Evolutionary conservation across 2,797 vertebrate species (phyloP), one percentile per base, ranked within the genome.

Genomic region (Spea hammondii): DNA sequence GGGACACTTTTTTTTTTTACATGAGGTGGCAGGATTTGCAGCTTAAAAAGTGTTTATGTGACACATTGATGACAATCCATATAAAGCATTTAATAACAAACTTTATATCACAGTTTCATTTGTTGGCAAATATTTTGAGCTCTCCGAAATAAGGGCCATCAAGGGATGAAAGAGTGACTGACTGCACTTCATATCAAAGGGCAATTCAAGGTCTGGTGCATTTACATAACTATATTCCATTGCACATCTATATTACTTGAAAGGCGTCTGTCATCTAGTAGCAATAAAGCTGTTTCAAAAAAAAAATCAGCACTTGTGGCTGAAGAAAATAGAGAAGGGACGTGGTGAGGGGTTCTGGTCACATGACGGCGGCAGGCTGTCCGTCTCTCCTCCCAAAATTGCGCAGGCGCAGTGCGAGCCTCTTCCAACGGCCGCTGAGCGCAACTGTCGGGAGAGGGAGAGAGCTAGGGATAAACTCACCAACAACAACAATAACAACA

Each of bases 371-470:
- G 65, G 70, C 79, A 73, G 62, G 60, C 45, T 54, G 66, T 53
- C 51, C 74, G 72, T 60, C 47, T 62, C 64, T 49, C 65, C 74
- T 75, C 75, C 48, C 67, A 57, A 49, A 13, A 64, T 47, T 44
- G 70, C 79, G 79, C 79, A 82, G 54, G 70, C 75, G 79, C 70
- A 59, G 62, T 69, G 55, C 48, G 55, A 70, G 75, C 75, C 70
- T 82, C 44, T 72, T 82, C 75, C 79, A 82, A 82, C 79, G 79
- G 79, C 79, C 70, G 79, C 70, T 60, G 75, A 77, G 74, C 74
- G 47, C 64, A 47, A 71, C 79, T 81, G 49, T 73, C 64, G 65
- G 65, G 70, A 69, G 79, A 71, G 72, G 55, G 65, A 47, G 79
- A 8, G 46, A 55, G 32, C 32, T 32, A 32, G 74, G 47, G 48